These are phyloP conservation scores for Hydra vulgaris DNA, from an alignment of 30 jellyfish, hydroid and myxozoan genomes.

Conservation along the genomic window DNA sequence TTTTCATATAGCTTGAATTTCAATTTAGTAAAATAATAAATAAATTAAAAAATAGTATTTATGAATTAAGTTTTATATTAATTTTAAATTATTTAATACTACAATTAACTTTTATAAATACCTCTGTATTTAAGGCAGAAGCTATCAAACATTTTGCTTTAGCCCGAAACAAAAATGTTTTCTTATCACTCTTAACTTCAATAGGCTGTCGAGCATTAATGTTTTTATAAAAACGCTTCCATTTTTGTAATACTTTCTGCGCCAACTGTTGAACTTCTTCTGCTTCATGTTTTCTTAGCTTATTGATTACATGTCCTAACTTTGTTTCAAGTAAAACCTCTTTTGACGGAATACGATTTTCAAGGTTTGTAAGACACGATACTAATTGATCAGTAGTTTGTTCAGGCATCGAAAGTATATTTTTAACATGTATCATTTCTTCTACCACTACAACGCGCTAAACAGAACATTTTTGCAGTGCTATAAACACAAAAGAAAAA, in stretches of 20 bases:
- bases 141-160: conserved; percentile 66
- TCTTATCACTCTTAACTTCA: conserved; percentile 76
- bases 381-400: conserved; percentile 13
- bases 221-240: conserved; percentile 70
- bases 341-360: conserved; percentile 57
- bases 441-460: conserved; percentile 92
- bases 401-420: conserved; percentile 25
- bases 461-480: background rate
- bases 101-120: background rate
- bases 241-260: conserved; percentile 36
- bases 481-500: background rate
- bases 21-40: no score
- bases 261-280: conserved; percentile 45
- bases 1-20: no score
- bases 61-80: no score
- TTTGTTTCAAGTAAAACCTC: conserved; percentile 62
- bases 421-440: conserved; percentile 32
- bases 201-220: conserved; percentile 37
- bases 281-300: conserved; percentile 49
- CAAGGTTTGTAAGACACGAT: conserved; percentile 43
- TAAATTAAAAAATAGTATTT: no score
- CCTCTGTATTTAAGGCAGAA: conserved; percentile 36
- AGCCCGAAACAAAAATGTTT: conserved; percentile 48
- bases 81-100: background rate
- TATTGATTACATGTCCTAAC: conserved; percentile 67